Percentiles rank a stretch among this genome's conserved stretches.
These are phyloP conservation scores for Drosophila yooni DNA, from an alignment of 2,888 invertebrate species.

Conservation along the genomic window DNA sequence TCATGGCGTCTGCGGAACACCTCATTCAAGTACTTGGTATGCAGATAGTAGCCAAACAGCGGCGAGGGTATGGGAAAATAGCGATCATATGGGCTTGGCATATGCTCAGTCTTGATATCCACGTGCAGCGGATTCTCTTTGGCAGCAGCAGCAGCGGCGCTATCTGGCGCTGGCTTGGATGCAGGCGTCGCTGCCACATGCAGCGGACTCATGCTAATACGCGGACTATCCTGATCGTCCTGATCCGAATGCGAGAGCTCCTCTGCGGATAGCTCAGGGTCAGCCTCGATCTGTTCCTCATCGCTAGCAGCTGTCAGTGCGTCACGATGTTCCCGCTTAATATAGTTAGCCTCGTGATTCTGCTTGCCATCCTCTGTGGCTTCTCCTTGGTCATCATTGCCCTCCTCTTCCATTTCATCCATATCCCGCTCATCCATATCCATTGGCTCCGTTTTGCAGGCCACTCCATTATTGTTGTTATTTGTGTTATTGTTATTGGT, in stretches of 20 bases:
- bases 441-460: conserved; percentile 71
- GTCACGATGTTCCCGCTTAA: conserved; percentile 57
- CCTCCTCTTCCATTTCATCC: conserved; percentile 48
- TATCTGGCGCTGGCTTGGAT: conserved; percentile 29
- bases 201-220: conserved; percentile 84
- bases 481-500: conserved; percentile 62
- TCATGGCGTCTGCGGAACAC: conserved; percentile 87
- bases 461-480: conserved; percentile 63
- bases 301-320: conserved; percentile 69
- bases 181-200: conserved; percentile 65
- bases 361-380: conserved; percentile 43
- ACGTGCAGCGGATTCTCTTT: conserved; percentile 83
- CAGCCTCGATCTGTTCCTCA: conserved; percentile 76
- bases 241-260: conserved; percentile 74
- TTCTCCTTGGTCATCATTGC: conserved; percentile 35
- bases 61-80: conserved; percentile 85
- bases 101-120: conserved; percentile 85
- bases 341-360: conserved; percentile 62
- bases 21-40: conserved; percentile 88
- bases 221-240: conserved; percentile 78
- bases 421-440: conserved; percentile 66
- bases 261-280: conserved; percentile 69
- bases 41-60: conserved; percentile 87
- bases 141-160: conserved; percentile 33
- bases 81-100: conserved; percentile 84